Evolutionary conservation across 2,888 invertebrate species (phyloP).

Genomic region (Napeogenes sylphis): DNA sequence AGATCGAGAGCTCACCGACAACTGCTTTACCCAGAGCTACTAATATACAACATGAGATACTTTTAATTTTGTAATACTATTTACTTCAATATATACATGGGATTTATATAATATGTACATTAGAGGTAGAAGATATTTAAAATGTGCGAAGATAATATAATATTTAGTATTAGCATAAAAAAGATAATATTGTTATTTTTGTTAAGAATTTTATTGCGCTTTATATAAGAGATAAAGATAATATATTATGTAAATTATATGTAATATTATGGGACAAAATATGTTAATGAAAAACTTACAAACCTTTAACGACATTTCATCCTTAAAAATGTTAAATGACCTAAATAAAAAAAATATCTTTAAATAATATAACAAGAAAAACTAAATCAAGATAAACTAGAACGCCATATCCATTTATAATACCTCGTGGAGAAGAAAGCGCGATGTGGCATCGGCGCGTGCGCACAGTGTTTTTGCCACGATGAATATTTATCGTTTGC

Average conservation of each 20-base stretch:
- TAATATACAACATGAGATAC: constrained; percentile 29
- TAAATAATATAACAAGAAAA: background rate
- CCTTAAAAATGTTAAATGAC: too few species aligned
- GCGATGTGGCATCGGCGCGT: constrained; percentile 61
- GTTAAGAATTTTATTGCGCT: too few species aligned
- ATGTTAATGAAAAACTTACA: too few species aligned
- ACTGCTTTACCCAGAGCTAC: constrained; percentile 36
- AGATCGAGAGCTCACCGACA: constrained; percentile 58
- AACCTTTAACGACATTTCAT: too few species aligned
- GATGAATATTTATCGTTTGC: constrained; percentile 74
- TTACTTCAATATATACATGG: background rate
- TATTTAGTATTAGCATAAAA: too few species aligned
- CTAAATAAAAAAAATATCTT: background rate
- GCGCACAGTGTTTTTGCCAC: constrained; percentile 70
- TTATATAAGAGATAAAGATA: too few species aligned
- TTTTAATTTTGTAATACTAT: background rate
- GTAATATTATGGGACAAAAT: too few species aligned
- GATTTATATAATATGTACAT: background rate
- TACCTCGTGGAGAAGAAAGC: constrained; percentile 64
- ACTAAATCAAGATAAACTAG: background rate
- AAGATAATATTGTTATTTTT: too few species aligned
- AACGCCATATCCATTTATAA: constrained; percentile 22
- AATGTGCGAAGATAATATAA: too few species aligned
- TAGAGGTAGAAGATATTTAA: too few species aligned
- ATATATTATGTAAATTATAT: too few species aligned